Evolutionary conservation across 2,888 invertebrate species (phyloP).

Genomic region (Lepidocyrtoides sp.): DNA sequence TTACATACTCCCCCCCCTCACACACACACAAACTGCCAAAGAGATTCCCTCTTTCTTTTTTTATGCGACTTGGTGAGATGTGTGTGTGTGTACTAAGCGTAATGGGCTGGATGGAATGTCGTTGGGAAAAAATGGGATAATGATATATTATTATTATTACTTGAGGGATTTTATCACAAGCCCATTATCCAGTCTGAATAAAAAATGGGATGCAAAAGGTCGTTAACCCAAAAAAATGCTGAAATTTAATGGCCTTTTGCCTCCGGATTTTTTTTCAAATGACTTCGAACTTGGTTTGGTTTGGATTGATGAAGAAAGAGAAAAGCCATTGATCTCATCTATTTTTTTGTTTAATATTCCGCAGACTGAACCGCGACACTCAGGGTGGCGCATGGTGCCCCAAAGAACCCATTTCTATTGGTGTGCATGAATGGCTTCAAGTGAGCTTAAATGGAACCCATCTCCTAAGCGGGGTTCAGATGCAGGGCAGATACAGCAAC

Average conservation of each 20-base stretch:
- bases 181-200: background rate
- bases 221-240: background rate
- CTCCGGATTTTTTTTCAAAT: background rate
- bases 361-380: slow-evolving; percentile 90
- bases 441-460: slow-evolving; percentile 87
- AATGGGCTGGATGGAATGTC: background rate
- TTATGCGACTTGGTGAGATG: background rate
- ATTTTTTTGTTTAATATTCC: slow-evolving; percentile 83
- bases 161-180: too few relatives aligned
- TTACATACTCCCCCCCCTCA: background rate
- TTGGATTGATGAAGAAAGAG: too few relatives aligned
- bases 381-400: slow-evolving; percentile 94
- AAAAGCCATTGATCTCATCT: too few relatives aligned
- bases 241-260: background rate
- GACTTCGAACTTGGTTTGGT: too few relatives aligned
- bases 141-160: too few relatives aligned
- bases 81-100: background rate
- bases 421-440: slow-evolving; percentile 90
- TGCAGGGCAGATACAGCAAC: slow-evolving; percentile 90
- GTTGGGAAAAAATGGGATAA: too few relatives aligned
- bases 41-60: background rate
- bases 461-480: slow-evolving; percentile 91
- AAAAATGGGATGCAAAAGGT: background rate
- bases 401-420: slow-evolving; percentile 89
- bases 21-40: too few relatives aligned